phyloP scores from a whole-genome alignment of 2,113 vertebrate species.

The Stigmatopora nigra region DNA sequence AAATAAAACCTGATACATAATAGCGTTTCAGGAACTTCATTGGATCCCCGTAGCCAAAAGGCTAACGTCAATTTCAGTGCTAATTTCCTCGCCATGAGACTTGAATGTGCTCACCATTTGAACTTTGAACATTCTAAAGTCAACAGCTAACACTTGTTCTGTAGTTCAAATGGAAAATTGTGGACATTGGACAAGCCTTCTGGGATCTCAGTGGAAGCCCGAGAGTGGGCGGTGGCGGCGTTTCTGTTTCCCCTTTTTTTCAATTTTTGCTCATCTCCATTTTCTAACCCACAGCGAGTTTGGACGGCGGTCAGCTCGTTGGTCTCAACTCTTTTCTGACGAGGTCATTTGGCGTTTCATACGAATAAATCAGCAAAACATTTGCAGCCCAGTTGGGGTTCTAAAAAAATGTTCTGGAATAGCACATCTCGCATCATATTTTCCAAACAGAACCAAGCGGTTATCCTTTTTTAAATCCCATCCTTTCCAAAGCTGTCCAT shows the following conservation, averaged over 20 bases:
- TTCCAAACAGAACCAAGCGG: too few relatives aligned
- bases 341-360: slow-evolving; percentile 28
- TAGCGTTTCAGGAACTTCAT: not conserved
- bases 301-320: slow-evolving; percentile 44
- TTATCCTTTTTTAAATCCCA: too few relatives aligned
- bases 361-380: slow-evolving; percentile 1
- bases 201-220: slow-evolving; percentile 39
- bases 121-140: slow-evolving; percentile 27
- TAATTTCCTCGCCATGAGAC: not conserved
- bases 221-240: slow-evolving; percentile 55
- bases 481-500: too few relatives aligned
- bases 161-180: slow-evolving; percentile 29
- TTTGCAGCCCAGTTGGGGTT: not conserved
- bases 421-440: too few relatives aligned
- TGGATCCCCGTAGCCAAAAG: not conserved
- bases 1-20: not conserved
- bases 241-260: slow-evolving; percentile 58
- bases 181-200: slow-evolving; percentile 37
- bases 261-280: slow-evolving; percentile 44
- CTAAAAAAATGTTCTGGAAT: too few relatives aligned
- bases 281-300: slow-evolving; percentile 56
- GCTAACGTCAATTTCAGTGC: not conserved
- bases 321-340: slow-evolving; percentile 20
- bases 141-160: slow-evolving; percentile 16
- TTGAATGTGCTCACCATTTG: slow-evolving; percentile 13